A percentile compares a stretch with the other conserved stretches of the same genome.
These are phyloP conservation scores for Chironomus tentans DNA, from an alignment of 2,888 invertebrate genomes.

Conservation along the genomic window DNA sequence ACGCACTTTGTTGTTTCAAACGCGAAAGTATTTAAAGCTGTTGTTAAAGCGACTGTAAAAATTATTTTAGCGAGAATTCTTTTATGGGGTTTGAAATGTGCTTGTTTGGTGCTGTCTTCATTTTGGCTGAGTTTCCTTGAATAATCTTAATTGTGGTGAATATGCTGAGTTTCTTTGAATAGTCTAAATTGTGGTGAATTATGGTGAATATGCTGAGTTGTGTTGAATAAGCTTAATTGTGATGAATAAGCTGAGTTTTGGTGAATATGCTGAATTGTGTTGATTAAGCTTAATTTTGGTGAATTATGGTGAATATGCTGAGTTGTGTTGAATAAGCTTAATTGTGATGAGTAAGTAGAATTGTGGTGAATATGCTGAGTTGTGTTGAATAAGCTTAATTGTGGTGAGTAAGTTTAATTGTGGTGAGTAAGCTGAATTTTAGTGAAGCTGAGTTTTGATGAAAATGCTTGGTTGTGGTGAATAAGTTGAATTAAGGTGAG, in stretches of 20 bases:
- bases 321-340: neutral
- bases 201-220: neutral
- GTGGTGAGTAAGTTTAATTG: no score
- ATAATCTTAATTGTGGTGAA: no score
- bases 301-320: no score
- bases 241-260: neutral
- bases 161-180: no score
- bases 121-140: no score
- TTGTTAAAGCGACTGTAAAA: no score
- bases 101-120: no score
- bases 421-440: neutral
- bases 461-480: neutral
- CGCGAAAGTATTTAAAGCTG: neutral
- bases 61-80: no score
- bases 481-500: no score
- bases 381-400: neutral
- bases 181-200: neutral
- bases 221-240: neutral
- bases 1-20: constrained; percentile 5
- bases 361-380: no score
- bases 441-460: neutral
- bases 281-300: neutral
- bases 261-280: neutral
- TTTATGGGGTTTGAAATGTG: no score
- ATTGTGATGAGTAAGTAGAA: neutral